These are phyloP conservation scores for Rachycentron canadum DNA, from an alignment of 2,797 vertebrate genomes.

Conservation along the genomic window DNA sequence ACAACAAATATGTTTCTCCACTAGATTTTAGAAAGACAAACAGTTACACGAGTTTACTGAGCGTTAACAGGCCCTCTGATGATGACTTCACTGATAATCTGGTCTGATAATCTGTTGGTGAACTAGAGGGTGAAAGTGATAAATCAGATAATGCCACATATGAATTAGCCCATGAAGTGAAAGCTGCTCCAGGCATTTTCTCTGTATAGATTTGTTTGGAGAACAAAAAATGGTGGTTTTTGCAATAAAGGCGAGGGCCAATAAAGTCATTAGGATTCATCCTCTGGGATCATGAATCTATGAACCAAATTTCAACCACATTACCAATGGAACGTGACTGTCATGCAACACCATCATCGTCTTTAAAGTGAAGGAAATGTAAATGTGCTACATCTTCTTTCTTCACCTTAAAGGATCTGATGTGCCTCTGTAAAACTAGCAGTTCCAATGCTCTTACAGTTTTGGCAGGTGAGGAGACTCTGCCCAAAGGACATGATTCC, in stretches of 20 bases:
- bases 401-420: too few relatives aligned
- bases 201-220: not conserved
- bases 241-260: not conserved
- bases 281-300: not conserved
- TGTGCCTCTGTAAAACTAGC: not conserved
- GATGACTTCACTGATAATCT: not conserved
- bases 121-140: not conserved
- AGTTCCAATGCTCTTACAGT: not conserved
- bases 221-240: not conserved
- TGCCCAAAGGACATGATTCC: not conserved
- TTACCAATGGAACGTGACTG: not conserved
- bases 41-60: not conserved
- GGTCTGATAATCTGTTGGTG: not conserved
- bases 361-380: too few relatives aligned
- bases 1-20: not conserved
- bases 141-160: not conserved
- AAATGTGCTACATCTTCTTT: not conserved
- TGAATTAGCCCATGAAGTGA: not conserved
- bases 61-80: slow-evolving; percentile 1
- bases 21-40: not conserved
- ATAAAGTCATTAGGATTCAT: not conserved
- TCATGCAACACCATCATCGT: not conserved
- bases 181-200: not conserved
- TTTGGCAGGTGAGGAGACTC: not conserved
- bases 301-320: not conserved